These are phyloP conservation scores for Cordilura impudica DNA, from an alignment of 2,888 invertebrate species.

Conservation along the genomic window DNA sequence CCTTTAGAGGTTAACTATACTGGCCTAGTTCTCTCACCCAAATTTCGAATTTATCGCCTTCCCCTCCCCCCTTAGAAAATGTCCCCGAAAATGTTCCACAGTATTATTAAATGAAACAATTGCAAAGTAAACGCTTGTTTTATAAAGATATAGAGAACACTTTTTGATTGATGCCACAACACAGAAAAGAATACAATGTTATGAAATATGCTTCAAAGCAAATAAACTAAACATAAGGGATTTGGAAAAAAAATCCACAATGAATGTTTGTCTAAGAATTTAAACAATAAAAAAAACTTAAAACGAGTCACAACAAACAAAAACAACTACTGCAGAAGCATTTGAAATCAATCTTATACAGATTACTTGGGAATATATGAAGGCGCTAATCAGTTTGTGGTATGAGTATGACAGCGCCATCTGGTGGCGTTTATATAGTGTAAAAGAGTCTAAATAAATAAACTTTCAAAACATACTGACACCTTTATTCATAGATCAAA, in stretches of 20 bases:
- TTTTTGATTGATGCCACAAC: constrained; percentile 31
- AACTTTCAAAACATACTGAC: constrained; percentile 57
- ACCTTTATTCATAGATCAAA: constrained; percentile 58
- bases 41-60: too few species aligned
- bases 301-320: constrained; percentile 43
- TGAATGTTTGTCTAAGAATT: constrained; percentile 33
- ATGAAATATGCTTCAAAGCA: constrained; percentile 35
- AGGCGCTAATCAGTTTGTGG: background rate
- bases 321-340: constrained; percentile 12
- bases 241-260: constrained; percentile 4
- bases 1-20: too few species aligned
- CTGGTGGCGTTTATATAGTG: constrained; percentile 56
- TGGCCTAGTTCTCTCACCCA: too few species aligned
- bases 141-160: too few species aligned
- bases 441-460: constrained; percentile 49
- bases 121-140: too few species aligned
- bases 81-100: too few species aligned
- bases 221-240: constrained; percentile 37
- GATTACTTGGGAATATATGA: background rate
- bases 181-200: constrained; percentile 33
- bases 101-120: too few species aligned
- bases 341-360: constrained; percentile 46
- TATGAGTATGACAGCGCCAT: constrained; percentile 56
- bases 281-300: constrained; percentile 3
- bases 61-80: too few species aligned